Percentiles rank a stretch among this genome's conserved stretches.
phyloP scores from a whole-genome alignment of 2,797 vertebrate genomes.

The Syndactyla subalaris region DNA sequence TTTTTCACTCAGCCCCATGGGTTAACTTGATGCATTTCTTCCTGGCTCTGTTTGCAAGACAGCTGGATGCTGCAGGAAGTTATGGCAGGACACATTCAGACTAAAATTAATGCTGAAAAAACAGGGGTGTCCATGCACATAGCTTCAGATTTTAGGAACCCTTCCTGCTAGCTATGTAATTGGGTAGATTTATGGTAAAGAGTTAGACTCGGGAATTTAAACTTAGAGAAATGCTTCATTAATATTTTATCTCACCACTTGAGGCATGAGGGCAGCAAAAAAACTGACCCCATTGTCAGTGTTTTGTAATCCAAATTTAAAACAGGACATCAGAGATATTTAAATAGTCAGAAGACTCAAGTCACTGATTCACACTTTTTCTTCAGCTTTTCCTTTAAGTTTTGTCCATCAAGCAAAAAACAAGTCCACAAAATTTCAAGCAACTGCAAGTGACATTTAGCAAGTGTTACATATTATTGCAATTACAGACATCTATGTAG shows the following conservation, averaged over 20 bases:
- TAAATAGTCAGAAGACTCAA: neutral
- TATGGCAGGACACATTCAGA: accelerated
- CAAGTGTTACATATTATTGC: neutral
- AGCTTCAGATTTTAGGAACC: neutral
- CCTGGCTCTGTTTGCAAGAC: neutral
- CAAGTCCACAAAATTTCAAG: neutral
- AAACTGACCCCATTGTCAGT: neutral
- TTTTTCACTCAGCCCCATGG: neutral
- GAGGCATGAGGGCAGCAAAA: neutral
- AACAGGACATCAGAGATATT: neutral
- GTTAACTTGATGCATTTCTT: accelerated
- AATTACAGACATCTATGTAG: neutral
- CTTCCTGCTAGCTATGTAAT: neutral
- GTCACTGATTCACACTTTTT: neutral
- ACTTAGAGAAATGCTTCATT: neutral
- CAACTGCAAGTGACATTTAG: neutral
- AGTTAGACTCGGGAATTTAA: neutral
- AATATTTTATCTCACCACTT: neutral
- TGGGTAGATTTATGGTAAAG: neutral
- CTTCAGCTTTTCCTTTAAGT: neutral
- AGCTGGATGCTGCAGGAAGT: neutral
- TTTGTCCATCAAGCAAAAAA: neutral
- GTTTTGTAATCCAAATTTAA: neutral
- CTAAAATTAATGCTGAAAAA: neutral
- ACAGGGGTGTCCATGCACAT: accelerated